Evolutionary conservation across 1,140 invertebrate genomes (phyloP), one percentile per base, ranked within the genome.

Genomic region (Solenopsis invicta): DNA sequence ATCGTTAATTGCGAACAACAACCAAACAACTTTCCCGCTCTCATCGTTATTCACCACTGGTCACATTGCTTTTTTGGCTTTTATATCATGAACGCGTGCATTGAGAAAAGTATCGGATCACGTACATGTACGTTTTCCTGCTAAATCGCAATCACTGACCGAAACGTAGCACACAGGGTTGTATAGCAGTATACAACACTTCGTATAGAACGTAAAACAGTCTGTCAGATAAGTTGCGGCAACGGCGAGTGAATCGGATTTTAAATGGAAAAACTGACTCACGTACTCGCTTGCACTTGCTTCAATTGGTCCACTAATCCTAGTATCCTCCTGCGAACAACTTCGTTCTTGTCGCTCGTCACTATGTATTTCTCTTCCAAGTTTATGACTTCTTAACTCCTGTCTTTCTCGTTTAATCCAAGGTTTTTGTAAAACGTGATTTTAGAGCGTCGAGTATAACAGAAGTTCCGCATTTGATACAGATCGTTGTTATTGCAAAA

Each of bases 1-100:
- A 84, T 84, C 69, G 77, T 9, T 74, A 61, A 75, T 84, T 75
- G 54, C 69, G 24, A 37, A 48, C 54, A 34, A 82, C 52, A 34
- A 18, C 16, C 24, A 41, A 74, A 50, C 54, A 74, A 50, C 54
- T 48, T 74, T 59, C 13, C 54, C 9, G 12, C 61, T 74, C 45
- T 48, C 69, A 37, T 34, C 18, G 56, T 84, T 62, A 84, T 34
- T 37, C 59, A 41, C n/a, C 12, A 9, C 45, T 45, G 52, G 18
- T 78, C 29, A 10, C 16, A 24, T 37, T 54, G 37, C n/a, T 34
- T 54, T 54, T 41, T 41, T 1, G 12, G 10, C 10, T 67, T 29
- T 59, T 52, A 29, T 16, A 21, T 50, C 41, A 29, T 3, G 37
- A 41, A 45, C 9, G 13, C 62, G 24, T 3, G 18, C 34, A 12